Conservation (phyloP, 2,113 vertebrate genomes). For the Oreocharis arfaki region DNA sequence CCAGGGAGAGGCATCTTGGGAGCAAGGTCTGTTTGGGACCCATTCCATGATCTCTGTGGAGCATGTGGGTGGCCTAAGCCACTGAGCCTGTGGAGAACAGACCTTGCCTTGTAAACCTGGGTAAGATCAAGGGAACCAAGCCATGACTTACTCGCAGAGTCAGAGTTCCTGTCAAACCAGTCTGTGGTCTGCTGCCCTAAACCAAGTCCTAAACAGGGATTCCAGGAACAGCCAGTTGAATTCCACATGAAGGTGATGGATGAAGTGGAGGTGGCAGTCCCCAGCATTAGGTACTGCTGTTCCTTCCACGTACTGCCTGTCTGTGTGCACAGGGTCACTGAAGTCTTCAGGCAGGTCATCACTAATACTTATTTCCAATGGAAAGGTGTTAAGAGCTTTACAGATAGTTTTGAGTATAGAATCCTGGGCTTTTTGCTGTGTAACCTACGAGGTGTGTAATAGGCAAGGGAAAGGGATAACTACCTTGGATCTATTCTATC, state of each 20-base stretch:
- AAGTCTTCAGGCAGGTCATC: background rate
- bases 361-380: background rate
- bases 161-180: background rate
- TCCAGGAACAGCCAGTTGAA: fast-evolving
- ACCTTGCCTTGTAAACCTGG: background rate
- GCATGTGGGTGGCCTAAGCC: background rate
- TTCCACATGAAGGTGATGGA: fast-evolving
- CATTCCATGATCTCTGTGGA: background rate
- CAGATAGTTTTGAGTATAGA: background rate
- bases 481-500: no score
- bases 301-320: background rate
- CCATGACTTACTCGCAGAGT: background rate
- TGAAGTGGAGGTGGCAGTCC: background rate
- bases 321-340: background rate
- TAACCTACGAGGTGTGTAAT: background rate
- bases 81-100: background rate
- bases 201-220: background rate
- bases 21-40: background rate
- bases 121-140: background rate
- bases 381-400: background rate
- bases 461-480: background rate
- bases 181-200: background rate
- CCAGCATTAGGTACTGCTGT: background rate
- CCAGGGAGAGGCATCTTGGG: background rate
- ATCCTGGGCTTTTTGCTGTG: background rate